Base-by-base conservation (phyloP, 2,888 invertebrate species). In the Metopia argyrocephala region DNA sequence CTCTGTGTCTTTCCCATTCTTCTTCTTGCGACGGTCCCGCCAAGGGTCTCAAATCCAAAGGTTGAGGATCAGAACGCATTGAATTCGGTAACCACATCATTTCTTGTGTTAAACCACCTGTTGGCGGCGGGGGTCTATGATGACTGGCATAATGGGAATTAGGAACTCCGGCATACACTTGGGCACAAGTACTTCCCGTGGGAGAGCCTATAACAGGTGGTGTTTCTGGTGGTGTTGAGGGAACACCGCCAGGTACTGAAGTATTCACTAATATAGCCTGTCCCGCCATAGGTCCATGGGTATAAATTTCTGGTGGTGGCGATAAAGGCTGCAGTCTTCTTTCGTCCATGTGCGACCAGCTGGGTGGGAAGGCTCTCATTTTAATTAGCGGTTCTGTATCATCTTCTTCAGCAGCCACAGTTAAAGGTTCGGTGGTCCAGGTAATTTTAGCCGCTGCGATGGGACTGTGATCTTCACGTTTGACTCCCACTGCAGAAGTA, bases 151-250 rank as follows among this genome's bases (percentile, higher is more conserved):
- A 79, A 83, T 86, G 83, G 83, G 85, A 62, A 82, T 85, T 81
- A 84, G 87, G 73, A 84, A 83, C 78, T 83, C 84, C 84, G 83
- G 90, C 92, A 68, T 86, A 86, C 12, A 83, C 84, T 89, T 91
- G 93, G 91, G 91, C 92, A 86, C 92, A 92, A 85, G 91, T 92
- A 89, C 88, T 89, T 56, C 87, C 89, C 15, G 87, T 88, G 23
- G 93, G 93, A 6, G 93, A 93, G 9, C 92, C 92, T 62, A 92
- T 92, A 5, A 92, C 93, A 0, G 94, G 94, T 15, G 97, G 96
- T 12, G 96, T 96, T 88, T 96, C 96, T 5, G 96, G 96, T 6
- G 96, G 96, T 27, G 96, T 96, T 56, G 95, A 95, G 38, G 96
- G 96, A 85, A 94, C 93, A 73, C 93, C 93, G 45, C 93, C 93